phyloP scores from a whole-genome alignment of 2,113 vertebrate species.

The Catharus fuscescens region DNA sequence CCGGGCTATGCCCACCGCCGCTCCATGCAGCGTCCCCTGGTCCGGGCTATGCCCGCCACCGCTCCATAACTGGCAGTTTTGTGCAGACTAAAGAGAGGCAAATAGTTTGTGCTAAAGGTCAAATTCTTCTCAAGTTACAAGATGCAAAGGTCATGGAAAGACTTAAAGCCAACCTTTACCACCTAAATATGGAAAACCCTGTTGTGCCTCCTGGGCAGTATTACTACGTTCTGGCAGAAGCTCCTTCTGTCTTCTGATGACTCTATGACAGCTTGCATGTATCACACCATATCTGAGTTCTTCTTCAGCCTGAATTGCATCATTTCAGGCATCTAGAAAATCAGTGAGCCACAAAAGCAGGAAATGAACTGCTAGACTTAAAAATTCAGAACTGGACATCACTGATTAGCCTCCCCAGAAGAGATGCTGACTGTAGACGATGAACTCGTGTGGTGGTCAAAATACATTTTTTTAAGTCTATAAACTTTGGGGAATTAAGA shows the following conservation, averaged over 20 bases:
- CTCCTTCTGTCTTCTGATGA: no score
- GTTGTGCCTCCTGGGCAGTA: neutral
- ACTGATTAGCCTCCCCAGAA: neutral
- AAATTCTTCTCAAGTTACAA: neutral
- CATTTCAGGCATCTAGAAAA: neutral
- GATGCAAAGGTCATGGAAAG: neutral
- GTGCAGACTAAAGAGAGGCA: neutral
- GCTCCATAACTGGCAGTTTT: neutral
- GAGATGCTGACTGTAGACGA: neutral
- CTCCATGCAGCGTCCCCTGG: no score
- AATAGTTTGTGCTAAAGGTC: neutral
- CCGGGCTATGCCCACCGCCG: no score
- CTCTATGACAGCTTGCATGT: neutral
- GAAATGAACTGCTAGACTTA: neutral
- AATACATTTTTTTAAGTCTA: neutral
- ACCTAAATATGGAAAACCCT: neutral
- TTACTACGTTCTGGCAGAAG: neutral
- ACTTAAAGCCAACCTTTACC: neutral
- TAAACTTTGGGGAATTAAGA: neutral
- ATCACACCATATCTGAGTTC: accelerated
- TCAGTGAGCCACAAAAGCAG: neutral
- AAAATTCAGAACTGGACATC: neutral
- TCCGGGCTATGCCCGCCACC: no score
- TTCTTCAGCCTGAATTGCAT: neutral
- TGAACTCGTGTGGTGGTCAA: neutral